Percentiles rank a stretch among this genome's conserved stretches.
These are phyloP conservation scores for Bubalus kerabau DNA, from an alignment of 2,113 vertebrate genomes.

Conservation along the genomic window DNA sequence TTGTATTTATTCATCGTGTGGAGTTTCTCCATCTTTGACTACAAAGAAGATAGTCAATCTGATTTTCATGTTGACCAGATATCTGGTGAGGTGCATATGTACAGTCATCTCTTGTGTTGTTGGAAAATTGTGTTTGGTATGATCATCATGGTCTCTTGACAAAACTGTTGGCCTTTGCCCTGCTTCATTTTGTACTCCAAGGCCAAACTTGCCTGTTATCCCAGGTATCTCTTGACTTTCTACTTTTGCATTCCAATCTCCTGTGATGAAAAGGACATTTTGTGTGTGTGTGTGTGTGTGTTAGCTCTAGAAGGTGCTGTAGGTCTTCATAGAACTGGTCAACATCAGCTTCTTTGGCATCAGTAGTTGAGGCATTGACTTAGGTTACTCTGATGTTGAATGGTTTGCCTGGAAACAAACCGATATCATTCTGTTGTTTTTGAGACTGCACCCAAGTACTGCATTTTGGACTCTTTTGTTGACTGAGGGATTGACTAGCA, in stretches of 20 bases:
- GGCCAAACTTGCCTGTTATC: not conserved
- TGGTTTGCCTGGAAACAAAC: not conserved
- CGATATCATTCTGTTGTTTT: not conserved
- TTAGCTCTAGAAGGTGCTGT: not conserved
- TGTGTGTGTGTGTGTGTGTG: not conserved
- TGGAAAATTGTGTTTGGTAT: not conserved
- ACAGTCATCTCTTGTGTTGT: not conserved
- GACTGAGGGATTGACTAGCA: not conserved
- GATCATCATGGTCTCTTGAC: not conserved
- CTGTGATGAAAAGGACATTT: not conserved
- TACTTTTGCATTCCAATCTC: not conserved
- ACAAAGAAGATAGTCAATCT: not conserved
- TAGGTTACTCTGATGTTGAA: not conserved
- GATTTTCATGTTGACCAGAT: not conserved
- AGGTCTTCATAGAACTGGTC: not conserved
- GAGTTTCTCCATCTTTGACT: not conserved
- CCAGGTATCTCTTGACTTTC: not conserved
- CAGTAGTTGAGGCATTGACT: not conserved
- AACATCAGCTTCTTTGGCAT: not conserved
- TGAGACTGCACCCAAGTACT: not conserved
- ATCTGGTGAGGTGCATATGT: not conserved
- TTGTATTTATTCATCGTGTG: not conserved
- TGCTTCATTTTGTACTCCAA: not conserved
- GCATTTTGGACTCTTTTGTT: not conserved
- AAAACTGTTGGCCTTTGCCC: not conserved